Base-by-base conservation (phyloP, 2,888 invertebrate genomes). In the Notodonta dromedarius region DNA sequence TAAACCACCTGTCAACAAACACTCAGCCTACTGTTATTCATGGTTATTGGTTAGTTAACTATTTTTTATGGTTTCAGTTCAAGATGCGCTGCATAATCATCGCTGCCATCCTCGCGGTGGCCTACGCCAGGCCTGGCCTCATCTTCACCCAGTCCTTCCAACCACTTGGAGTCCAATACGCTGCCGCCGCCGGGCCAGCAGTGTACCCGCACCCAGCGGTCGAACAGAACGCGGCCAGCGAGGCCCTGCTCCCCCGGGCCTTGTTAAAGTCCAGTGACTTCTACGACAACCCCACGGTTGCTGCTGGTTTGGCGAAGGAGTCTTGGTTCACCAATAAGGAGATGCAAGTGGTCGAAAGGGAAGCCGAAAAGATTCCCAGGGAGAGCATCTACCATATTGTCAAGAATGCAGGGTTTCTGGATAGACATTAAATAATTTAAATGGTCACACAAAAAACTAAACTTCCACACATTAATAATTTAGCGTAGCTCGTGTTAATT, bases 291-390 rank as follows among this genome's bases (percentile, higher is more conserved):
- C 97, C 97, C 0, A 85, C 93, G 2, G 94, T 97, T 12, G 97
- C 96, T 7, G 95, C 95, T 7, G 96, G 95, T 0, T 90, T 97
- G 11, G 97, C 97, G 1, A 95, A 96, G 76, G 96, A 96, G 75
- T 97, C 97, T 0, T 97, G 97, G 96, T 95, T 97, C 71, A 94
- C 95, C 0, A 94, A 96, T 70, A 96, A 96, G 79, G 97, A 97
- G 84, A 96, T 96, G 94, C 96, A 96, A 65, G 97, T 97, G 0
- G 94, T 95, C 53, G 95, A 97, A 78, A 94, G 97, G 12, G 97
- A 97, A 79, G 96, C 97, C 0, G 97, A 97, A 76, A 96, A 96
- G 84, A 97, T 97, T 65, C 96, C 97, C 0, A 94, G 97, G 3
- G 95, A 95, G 67, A 95, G 95, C 80, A 96, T 97, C 62, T 96